Conservation (phyloP, 2,113 vertebrate species). For the Egretta garzetta region DNA sequence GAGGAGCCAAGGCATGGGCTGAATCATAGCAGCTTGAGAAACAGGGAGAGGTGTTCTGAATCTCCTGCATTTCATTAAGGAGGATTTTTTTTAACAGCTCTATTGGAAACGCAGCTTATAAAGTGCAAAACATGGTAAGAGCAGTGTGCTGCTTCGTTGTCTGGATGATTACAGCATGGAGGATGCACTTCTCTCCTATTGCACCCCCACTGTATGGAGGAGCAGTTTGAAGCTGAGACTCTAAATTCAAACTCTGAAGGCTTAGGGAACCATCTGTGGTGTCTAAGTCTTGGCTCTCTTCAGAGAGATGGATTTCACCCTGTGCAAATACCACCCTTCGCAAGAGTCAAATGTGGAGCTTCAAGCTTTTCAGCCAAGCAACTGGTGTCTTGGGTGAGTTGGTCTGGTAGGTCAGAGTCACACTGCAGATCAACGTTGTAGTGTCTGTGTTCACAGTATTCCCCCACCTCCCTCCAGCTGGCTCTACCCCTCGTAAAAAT, state of each 20-base stretch:
- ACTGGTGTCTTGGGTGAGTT: background rate
- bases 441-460: background rate
- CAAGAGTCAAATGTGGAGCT: background rate
- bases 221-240: background rate
- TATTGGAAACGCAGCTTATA: background rate
- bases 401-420: background rate
- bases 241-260: background rate
- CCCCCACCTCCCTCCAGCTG: background rate
- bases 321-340: background rate
- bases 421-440: accelerated
- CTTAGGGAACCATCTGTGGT: background rate
- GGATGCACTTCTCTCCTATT: background rate
- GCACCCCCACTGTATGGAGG: background rate
- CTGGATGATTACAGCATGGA: background rate
- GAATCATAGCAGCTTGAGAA: background rate
- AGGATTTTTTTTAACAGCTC: background rate
- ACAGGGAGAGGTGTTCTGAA: background rate
- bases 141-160: accelerated
- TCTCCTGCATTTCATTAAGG: background rate
- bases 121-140: background rate
- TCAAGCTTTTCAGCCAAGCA: background rate
- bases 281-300: background rate
- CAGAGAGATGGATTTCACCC: background rate
- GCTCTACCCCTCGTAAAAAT: background rate
- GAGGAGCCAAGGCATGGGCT: background rate